phyloP scores from a whole-genome alignment of 2,888 invertebrate species.

The Drosophila kambysellisi region DNA sequence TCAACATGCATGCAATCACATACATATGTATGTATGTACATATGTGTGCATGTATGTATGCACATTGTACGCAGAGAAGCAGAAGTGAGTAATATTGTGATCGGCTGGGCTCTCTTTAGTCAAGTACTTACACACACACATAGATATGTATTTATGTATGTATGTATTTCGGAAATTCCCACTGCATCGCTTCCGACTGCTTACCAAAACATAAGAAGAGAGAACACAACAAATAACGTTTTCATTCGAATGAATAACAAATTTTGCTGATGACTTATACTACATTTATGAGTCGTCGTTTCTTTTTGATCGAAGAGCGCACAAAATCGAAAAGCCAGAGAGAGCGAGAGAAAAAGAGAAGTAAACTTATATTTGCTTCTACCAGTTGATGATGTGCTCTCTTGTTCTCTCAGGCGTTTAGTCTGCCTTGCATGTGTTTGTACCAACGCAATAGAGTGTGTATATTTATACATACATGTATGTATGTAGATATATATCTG shows the following conservation, averaged over 20 bases:
- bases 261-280: background rate
- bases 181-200: background rate
- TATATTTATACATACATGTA: background rate
- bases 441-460: background rate
- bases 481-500: background rate
- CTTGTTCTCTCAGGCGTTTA: background rate
- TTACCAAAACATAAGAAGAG: background rate
- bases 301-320: conserved; percentile 2
- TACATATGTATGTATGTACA: background rate
- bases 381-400: conserved; percentile 12
- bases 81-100: background rate
- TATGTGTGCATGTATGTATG: background rate
- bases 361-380: background rate
- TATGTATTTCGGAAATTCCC: conserved; percentile 2
- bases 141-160: background rate
- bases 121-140: background rate
- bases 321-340: background rate
- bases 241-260: background rate
- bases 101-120: background rate
- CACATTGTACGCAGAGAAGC: background rate
- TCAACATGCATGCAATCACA: background rate
- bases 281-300: background rate
- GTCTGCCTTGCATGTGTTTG: background rate
- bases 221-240: background rate
- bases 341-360: background rate